A percentile compares a stretch with the other conserved stretches of the same genome.
Evolutionary conservation across 2,113 vertebrate species (phyloP).

Genomic region (Calypte anna): DNA sequence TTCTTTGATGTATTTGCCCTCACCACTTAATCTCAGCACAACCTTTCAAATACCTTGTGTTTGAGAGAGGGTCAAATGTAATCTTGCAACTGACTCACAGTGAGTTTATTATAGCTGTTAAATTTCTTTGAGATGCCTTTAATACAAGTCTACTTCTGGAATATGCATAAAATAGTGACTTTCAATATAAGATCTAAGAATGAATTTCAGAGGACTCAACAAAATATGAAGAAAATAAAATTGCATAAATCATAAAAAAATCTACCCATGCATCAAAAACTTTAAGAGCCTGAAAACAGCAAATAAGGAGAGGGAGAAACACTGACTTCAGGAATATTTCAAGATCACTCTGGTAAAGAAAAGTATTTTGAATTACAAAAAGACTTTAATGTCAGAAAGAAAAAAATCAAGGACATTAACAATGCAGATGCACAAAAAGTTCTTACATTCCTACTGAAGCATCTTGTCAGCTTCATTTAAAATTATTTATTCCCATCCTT

Average conservation of each 20-base stretch:
- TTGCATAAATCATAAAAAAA: background rate
- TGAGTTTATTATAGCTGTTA: background rate
- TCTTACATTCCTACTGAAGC: background rate
- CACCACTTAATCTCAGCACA: background rate
- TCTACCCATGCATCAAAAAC: background rate
- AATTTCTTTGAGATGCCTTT: background rate
- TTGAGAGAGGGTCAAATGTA: background rate
- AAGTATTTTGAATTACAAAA: background rate
- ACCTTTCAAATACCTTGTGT: background rate
- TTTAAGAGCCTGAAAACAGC: fast-evolving
- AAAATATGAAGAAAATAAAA: background rate
- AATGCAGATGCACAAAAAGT: background rate
- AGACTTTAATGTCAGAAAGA: background rate
- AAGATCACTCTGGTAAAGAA: background rate
- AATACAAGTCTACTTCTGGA: background rate
- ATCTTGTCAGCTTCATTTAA: conserved; percentile 18
- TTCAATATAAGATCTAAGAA: background rate
- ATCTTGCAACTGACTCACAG: background rate
- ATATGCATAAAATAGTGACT: background rate
- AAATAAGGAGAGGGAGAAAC: fast-evolving
- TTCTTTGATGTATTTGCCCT: background rate
- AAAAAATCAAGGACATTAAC: background rate
- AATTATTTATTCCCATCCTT: background rate
- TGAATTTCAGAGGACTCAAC: background rate
- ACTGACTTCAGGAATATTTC: background rate